Conservation (phyloP, 2,888 invertebrate genomes). For the Pristionchus entomophagus region DNA sequence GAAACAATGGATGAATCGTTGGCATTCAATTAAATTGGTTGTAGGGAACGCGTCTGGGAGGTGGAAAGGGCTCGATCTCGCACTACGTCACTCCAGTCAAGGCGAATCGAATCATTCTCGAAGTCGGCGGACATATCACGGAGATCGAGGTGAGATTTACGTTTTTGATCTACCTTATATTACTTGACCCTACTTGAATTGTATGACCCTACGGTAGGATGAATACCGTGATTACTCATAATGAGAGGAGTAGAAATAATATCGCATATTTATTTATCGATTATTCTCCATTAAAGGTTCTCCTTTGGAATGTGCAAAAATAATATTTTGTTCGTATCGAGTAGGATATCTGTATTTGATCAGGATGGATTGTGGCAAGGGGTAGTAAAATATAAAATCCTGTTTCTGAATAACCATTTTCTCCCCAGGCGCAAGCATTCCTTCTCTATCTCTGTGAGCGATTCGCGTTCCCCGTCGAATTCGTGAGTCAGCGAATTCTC, state of each 20-base stretch:
- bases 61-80: conserved; percentile 94
- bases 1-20: no score
- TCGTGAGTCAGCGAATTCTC: conserved; percentile 87
- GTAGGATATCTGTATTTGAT: no score
- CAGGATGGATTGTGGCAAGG: background rate
- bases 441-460: conserved; percentile 84
- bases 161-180: conserved; percentile 29
- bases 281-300: background rate
- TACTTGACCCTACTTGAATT: background rate
- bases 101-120: conserved; percentile 90
- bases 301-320: background rate
- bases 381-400: background rate
- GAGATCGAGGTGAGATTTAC: conserved; percentile 80
- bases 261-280: no score
- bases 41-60: conserved; percentile 81
- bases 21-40: conserved; percentile 48
- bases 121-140: conserved; percentile 92
- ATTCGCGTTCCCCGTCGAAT: conserved; percentile 90
- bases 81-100: conserved; percentile 95
- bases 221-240: no score
- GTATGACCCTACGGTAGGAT: no score
- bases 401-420: no score
- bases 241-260: no score
- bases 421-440: conserved; percentile 68
- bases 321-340: no score